Percentiles rank a stretch among this genome's conserved stretches.
phyloP scores from a whole-genome alignment of 2,113 vertebrate species.

The Calidris pugnax region DNA sequence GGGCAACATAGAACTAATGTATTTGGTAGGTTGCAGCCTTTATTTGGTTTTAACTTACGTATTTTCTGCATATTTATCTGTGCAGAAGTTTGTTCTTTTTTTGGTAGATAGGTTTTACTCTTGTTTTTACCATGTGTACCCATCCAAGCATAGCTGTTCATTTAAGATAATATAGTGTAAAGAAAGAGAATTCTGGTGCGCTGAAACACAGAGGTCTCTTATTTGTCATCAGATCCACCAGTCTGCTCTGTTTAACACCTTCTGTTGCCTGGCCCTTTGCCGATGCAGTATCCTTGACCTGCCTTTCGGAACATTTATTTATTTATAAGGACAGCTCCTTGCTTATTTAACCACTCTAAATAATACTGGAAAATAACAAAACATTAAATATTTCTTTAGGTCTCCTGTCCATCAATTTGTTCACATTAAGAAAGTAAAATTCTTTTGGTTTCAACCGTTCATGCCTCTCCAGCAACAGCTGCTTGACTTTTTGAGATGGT shows the following conservation, averaged over 20 bases:
- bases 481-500: background rate
- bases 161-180: background rate
- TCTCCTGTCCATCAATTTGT: background rate
- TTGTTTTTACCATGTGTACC: background rate
- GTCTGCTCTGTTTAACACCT: conserved; percentile 40
- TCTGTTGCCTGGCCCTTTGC: conserved; percentile 44
- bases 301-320: background rate
- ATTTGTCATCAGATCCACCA: background rate
- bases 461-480: background rate
- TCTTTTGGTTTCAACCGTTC: background rate
- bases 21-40: background rate
- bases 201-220: background rate
- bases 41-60: background rate
- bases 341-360: background rate
- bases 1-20: background rate
- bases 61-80: background rate
- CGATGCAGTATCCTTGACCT: conserved; percentile 25
- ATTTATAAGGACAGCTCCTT: background rate
- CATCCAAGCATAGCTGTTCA: background rate
- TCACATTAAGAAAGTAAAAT: background rate
- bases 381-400: background rate
- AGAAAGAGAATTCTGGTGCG: background rate
- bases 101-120: background rate
- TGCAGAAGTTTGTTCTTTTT: background rate
- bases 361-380: background rate